Conservation (phyloP, 2,797 vertebrate species). For the Urosaurus nigricauda region DNA sequence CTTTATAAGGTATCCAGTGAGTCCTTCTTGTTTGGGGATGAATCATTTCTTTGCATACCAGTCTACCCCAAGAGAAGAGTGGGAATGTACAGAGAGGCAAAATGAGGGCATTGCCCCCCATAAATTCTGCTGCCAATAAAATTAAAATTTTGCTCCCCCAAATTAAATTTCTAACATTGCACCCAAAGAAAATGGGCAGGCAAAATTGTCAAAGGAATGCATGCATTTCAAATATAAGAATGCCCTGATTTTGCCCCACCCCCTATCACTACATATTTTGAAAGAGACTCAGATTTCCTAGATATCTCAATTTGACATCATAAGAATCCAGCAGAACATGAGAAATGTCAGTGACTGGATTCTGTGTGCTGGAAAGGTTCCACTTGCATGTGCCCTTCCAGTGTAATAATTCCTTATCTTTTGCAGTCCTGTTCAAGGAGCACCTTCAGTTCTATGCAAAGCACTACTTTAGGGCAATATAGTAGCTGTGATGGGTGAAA, state of each 20-base stretch:
- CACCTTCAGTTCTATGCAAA: conserved; percentile 65
- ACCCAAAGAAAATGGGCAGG: too few species aligned
- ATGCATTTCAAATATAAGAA: too few species aligned
- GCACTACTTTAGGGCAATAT: conserved; percentile 75
- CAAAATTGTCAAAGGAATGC: too few species aligned
- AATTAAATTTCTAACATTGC: too few species aligned
- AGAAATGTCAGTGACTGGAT: conserved; percentile 18
- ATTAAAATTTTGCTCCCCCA: too few species aligned
- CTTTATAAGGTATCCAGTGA: neutral
- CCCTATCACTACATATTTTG: too few species aligned
- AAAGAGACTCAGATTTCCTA: neutral
- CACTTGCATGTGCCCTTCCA: conserved; percentile 23
- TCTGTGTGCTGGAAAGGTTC: conserved; percentile 36
- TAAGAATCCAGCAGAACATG: conserved; percentile 38
- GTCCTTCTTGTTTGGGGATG: neutral
- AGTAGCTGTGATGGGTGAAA: conserved; percentile 88
- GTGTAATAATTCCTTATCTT: conserved; percentile 58
- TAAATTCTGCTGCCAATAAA: too few species aligned
- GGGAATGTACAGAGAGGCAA: too few species aligned
- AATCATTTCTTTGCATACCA: neutral
- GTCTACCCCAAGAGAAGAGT: neutral
- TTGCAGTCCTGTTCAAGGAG: conserved; percentile 29
- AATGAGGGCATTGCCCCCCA: too few species aligned
- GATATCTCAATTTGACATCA: neutral
- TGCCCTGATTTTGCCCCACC: too few species aligned